Evolutionary conservation across 2,113 vertebrate genomes (phyloP), one percentile per base, ranked within the genome.

Genomic region (Heliornis fulica): DNA sequence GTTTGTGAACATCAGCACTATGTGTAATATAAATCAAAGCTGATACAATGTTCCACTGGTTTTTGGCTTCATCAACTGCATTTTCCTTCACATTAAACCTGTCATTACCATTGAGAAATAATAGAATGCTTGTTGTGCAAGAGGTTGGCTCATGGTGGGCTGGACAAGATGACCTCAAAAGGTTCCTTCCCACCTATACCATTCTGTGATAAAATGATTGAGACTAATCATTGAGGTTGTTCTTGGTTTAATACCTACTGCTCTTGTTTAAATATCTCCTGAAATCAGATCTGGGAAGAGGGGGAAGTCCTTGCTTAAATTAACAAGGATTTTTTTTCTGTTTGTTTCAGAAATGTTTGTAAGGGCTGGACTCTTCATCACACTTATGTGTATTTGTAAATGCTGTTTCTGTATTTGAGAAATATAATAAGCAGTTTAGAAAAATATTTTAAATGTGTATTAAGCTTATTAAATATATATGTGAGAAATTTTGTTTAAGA

Each of bases 61-160:
- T 46, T 46, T 89, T 0, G 4, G 69, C 22, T 69, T 51, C 65
- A 20, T 89, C 4, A 48, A 0, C 0, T 64, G 3, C 43, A 14
- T 57, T 32, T 90, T 83, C 80, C 19, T 86, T 77, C 25, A 32
- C 1, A 3, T 74, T 69, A 5, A 69, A 17, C 10, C 28, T 81
- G 36, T 71, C 36, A 66, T 6, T 65, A 51, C 19, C n/a, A 8
- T 5, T 86, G 68, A 68, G 31, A 83, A 65, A 26, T 53, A 10
- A n/a, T 43, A 68, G 25, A 41, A 16, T 61, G n/a, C 19, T 21
- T 7, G 1, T 53, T 78, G 56, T 68, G 22, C 34, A 63, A 54
- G 17, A 54, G 25, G 13, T 29, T 93, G 38, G 22, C 41, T 32
- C 19, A n/a, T 45, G 20, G 5, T 87, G 13, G 29, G 7, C 46